Base-by-base conservation (phyloP, 2,888 invertebrate genomes). In the Capitulum mitella region DNA sequence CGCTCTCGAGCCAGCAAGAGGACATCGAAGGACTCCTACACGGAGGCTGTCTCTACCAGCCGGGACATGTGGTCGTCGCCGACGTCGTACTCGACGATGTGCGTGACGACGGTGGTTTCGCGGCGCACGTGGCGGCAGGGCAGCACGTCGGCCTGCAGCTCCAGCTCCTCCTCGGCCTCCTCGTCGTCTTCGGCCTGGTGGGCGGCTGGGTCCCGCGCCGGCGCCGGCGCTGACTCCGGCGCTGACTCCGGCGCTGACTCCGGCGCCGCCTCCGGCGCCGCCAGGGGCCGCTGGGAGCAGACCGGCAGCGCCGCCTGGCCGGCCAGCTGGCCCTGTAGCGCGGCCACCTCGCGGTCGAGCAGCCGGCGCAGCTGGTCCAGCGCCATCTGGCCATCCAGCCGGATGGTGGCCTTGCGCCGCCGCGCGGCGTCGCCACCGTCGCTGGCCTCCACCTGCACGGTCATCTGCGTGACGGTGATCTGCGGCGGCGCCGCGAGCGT, bases 331-430 rank as follows among this genome's bases (percentile, higher is more conserved):
- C 70, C 70, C 26, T 26, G 26, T 26, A 70, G 70, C 0, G 70
- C 70, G 2, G 37, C 70, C 70, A 70, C 40, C 70, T 70, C 70
- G 22, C 70, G 70, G 70, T 70, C 70, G 22, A 70, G 70, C 70
- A 70, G 40, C 10, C 70, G 10, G 26, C 70, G 70, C 70, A 70
- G 70, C 70, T 70, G 40, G 22, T 40, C 26, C 40, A 70, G 70
- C 70, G 70, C 70, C 70, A 70, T 70, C 70, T 70, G 70, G 70
- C 70, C 70, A 40, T 70, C 70, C 70, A 70, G 70, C 26, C 70
- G 70, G 70, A 70, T 70, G 12, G 70, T 70, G 3, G 70, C 70
- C 40, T 40, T 37, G 26, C 70, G 70, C 10, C 70, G 70, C 1
- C 70, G 70, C 37, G 26, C 29, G 26, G 37, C 19, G 70, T 40